phyloP scores from a whole-genome alignment of 2,797 vertebrate species.

The Dendrocincla fuliginosa region DNA sequence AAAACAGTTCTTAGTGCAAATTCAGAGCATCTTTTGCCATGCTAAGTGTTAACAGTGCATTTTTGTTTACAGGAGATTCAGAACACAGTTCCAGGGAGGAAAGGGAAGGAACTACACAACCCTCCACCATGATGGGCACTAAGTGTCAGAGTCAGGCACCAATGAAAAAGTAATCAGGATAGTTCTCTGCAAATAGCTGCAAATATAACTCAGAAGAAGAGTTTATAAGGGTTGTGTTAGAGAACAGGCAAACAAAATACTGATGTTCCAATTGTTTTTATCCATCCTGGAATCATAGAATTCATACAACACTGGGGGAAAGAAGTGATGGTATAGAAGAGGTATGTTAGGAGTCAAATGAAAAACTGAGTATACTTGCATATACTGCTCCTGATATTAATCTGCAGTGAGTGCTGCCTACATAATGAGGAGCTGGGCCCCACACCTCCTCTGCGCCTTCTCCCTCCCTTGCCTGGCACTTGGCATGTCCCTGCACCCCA shows the following conservation, averaged over 20 bases:
- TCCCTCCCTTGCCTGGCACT: neutral
- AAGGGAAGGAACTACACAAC: no score
- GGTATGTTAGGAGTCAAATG: neutral
- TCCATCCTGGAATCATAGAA: neutral
- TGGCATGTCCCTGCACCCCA: fast-evolving
- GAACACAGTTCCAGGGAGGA: fast-evolving
- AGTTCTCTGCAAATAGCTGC: neutral
- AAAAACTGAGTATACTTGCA: neutral
- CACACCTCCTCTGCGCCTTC: neutral
- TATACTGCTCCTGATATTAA: neutral
- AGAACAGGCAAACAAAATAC: neutral
- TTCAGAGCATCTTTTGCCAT: neutral
- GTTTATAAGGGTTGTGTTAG: neutral
- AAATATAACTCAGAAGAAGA: neutral
- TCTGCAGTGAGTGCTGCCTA: neutral
- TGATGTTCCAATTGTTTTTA: neutral
- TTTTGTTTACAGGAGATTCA: neutral
- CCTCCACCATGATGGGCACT: neutral
- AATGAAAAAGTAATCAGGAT: neutral
- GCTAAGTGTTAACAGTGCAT: neutral
- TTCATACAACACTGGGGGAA: neutral
- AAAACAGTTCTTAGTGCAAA: neutral
- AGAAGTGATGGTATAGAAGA: neutral
- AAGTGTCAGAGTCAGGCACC: neutral
- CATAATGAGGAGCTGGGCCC: no score